Percentiles rank a stretch among this genome's conserved stretches.
Evolutionary conservation across 2,797 vertebrate species (phyloP).

Genomic region (Passerculus sandwichensis): DNA sequence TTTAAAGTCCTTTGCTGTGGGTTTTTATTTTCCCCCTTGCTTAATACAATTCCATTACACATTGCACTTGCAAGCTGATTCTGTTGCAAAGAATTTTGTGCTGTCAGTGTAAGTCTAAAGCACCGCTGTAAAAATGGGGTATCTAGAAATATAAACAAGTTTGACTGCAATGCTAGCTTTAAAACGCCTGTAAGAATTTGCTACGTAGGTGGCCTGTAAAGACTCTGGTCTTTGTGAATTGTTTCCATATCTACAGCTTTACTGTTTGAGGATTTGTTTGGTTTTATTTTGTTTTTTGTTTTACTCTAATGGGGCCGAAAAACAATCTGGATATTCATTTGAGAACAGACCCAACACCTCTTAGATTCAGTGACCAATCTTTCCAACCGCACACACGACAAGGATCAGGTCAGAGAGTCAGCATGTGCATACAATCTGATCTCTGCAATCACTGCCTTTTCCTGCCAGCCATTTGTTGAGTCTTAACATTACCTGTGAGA

Average conservation of each 20-base stretch:
- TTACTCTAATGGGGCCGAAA: not conserved
- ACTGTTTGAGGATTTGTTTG: not conserved
- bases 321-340: not conserved
- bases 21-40: rapidly evolving
- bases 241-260: not conserved
- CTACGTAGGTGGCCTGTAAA: not conserved
- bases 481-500: rapidly evolving
- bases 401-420: not conserved
- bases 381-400: rapidly evolving
- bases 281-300: not conserved
- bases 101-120: not conserved
- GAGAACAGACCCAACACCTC: not conserved
- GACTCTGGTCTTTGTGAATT: not conserved
- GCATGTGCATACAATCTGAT: rapidly evolving
- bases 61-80: not conserved
- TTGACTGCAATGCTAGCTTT: not conserved
- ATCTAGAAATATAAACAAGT: slow-evolving; percentile 1
- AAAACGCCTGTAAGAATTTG: not conserved
- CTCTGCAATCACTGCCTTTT: not conserved
- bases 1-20: not conserved
- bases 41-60: not conserved
- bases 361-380: not conserved
- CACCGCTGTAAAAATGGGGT: not conserved
- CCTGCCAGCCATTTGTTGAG: not conserved
- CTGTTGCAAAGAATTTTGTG: not conserved